These are phyloP conservation scores for Crotophaga sulcirostris DNA, from an alignment of 2,113 vertebrate genomes.

Conservation along the genomic window DNA sequence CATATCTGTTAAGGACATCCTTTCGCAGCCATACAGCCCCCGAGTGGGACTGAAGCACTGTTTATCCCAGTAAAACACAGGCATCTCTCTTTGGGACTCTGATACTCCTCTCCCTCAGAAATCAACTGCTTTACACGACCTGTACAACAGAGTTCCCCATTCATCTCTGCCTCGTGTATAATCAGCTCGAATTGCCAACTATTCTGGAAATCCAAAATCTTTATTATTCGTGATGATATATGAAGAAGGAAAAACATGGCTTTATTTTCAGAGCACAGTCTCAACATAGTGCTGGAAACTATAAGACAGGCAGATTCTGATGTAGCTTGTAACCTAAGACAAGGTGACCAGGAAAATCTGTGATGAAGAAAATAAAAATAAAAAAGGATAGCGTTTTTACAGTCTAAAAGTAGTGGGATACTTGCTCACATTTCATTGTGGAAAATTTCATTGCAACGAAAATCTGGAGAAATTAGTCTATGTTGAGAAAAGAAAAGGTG, in stretches of 20 bases:
- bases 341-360: background rate
- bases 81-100: background rate
- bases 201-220: background rate
- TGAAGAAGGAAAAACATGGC: background rate
- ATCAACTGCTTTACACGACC: background rate
- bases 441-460: background rate
- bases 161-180: background rate
- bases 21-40: background rate
- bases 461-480: background rate
- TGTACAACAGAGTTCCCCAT: background rate
- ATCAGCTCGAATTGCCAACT: background rate
- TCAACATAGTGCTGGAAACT: background rate
- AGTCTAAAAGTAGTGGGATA: background rate
- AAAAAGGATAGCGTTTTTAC: background rate
- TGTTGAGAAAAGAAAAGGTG: background rate
- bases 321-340: background rate
- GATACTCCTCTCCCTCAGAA: background rate
- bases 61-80: background rate
- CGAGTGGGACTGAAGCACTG: background rate
- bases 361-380: background rate
- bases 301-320: background rate
- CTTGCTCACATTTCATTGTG: background rate
- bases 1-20: background rate
- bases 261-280: conserved; percentile 8
- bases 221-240: background rate